Conservation (phyloP, 1,140 invertebrate genomes). For the Aphelenchoides besseyi region DNA sequence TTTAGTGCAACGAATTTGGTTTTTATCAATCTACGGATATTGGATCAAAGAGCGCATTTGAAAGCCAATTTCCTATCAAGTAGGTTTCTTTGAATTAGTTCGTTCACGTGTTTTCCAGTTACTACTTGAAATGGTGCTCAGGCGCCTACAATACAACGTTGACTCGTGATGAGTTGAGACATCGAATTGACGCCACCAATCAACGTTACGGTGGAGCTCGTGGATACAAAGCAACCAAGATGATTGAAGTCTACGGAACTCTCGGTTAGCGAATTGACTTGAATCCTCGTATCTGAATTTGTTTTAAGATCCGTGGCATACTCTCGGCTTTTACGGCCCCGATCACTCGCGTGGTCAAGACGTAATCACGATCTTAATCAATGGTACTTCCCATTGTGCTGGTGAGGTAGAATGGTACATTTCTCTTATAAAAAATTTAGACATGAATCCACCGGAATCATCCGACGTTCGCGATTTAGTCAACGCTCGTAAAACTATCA, state of each 20-base stretch:
- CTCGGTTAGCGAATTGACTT: background rate
- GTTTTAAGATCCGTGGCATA: slow-evolving; percentile 24
- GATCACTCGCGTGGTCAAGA: slow-evolving; percentile 2
- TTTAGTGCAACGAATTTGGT: slow-evolving; percentile 17
- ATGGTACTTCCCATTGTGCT: background rate
- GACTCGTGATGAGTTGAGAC: slow-evolving; percentile 6
- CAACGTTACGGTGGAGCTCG: slow-evolving; percentile 21
- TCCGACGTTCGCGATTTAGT: background rate
- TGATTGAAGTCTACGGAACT: slow-evolving; percentile 7
- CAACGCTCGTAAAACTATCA: slow-evolving; percentile 11
- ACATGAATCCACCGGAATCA: slow-evolving; percentile 14
- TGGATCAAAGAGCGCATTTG: background rate
- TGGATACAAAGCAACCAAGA: slow-evolving; percentile 19
- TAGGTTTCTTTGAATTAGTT: background rate
- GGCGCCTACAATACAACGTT: slow-evolving; percentile 20
- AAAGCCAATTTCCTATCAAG: slow-evolving; percentile 12
- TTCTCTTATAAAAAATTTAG: too few species aligned
- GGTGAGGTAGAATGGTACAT: slow-evolving; percentile 12
- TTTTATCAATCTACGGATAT: slow-evolving; percentile 15
- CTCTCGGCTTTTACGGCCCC: slow-evolving; percentile 15
- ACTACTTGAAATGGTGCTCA: slow-evolving; percentile 16
- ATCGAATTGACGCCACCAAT: background rate
- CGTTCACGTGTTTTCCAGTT: slow-evolving; percentile 9
- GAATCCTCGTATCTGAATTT: background rate
- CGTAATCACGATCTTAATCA: slow-evolving; percentile 12